Evolutionary conservation across 2,888 invertebrate genomes (phyloP), one percentile per base, ranked within the genome.

Genomic region (Andricus quercusramuli): DNA sequence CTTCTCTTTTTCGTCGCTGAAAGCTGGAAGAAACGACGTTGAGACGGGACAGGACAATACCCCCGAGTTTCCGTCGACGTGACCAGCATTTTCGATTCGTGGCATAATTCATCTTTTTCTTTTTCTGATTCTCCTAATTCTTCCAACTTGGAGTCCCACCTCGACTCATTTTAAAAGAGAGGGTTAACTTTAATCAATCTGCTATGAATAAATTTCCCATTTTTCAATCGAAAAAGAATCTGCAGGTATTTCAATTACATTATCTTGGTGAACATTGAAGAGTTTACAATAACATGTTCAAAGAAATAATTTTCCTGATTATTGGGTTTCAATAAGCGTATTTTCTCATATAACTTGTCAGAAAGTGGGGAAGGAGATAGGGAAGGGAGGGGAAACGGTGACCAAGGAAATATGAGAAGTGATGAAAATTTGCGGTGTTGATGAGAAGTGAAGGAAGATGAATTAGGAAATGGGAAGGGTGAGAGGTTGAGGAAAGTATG

Each of bases 41-140:
- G 79, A 83, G 82, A 83, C 77, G 78, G 81, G 86, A 84, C 86
- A 84, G 88, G 88, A 89, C 87, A 87, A 88, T 89, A 87, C 86
- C 86, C 82, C 83, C 79, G 80, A 86, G 85, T 87, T 86, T 79
- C 51, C 64, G 74, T 74, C 84, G 83, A 83, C 88, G 89, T 89
- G 89, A 88, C 86, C 86, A 85, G 89, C 88, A 88, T 89, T 88
- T 88, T 87, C 85, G 88, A 89, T 87, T 85, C 84, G 82, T 80
- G 85, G 85, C 86, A 89, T 88, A 89, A 89, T 88, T 82, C 85
- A 83, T 82, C 80, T 70, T 76, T 83, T 79, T 84, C 37, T n/a
- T 32, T 32, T 56, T 29, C n/a, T 25, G 20, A 47, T 44, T 15
- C 68, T 68, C 9, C 32, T 74, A 74, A 74, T 56, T 56, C 74